Base-by-base conservation (phyloP, 2,888 invertebrate species). In the Erebia aethiops region DNA sequence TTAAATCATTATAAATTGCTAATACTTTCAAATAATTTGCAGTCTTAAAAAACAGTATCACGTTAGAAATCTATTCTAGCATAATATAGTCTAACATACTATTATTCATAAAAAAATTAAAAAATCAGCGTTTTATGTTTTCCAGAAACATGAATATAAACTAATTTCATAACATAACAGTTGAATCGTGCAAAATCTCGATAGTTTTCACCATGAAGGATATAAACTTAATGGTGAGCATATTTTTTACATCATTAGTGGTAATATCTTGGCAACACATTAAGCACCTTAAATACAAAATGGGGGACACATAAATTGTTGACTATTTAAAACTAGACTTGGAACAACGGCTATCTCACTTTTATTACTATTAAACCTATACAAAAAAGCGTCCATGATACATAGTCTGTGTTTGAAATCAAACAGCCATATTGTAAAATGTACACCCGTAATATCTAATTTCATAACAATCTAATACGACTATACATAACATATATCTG, bases 381-480 rank as follows among this genome's bases (percentile, higher is more conserved):
- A 46, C 41, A 66, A 57, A 56, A 62, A 62, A 10, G 21, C 49
- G 9, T 49, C 62, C 46, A 49, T 26, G 21, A 49, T 62, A 46
- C 49, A 62, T 62, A 14, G 46, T 14, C 21, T 58, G 58, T 58
- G 11, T 49, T 67, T 16, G 18, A 52, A 54, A 54, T 54, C 16
- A 41, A 85, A 86, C 84, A 86, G 83, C 78, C 81, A 85, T 81
- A 82, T 83, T 81, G 80, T 78, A 84, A 82, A 87, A 83, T 85
- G 82, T 84, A 87, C 87, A 88, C 82, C 82, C 84, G 84, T 89
- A 86, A 87, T 81, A 79, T 78, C 85, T 87, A 87, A 84, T 81
- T 85, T 81, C 76, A 85, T 85, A 90, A 90, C 88, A 85, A 87
- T 88, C 85, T 88, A 89, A 84, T 81, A 81, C 79, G 80, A 86